These are phyloP conservation scores for Epinotia nisella DNA, from an alignment of 2,888 invertebrate genomes.

Conservation along the genomic window DNA sequence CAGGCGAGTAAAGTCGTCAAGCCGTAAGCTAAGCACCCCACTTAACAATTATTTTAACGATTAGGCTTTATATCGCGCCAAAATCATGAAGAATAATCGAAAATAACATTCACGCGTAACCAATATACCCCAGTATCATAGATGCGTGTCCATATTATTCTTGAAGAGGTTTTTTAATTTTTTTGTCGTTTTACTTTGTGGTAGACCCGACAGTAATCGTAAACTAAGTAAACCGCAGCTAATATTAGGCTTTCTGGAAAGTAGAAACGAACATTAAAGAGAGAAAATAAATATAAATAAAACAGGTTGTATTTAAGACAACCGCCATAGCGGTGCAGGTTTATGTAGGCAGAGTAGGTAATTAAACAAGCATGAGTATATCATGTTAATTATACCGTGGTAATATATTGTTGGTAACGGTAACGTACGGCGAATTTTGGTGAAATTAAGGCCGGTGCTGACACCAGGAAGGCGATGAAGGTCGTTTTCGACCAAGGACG, in stretches of 20 bases:
- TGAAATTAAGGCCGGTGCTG: too few species aligned
- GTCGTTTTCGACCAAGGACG: too few species aligned
- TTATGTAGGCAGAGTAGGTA: not conserved
- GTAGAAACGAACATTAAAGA: constrained; percentile 4
- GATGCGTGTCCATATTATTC: not conserved
- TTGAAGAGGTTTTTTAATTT: not conserved
- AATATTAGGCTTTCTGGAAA: constrained; percentile 16
- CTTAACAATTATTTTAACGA: too few species aligned
- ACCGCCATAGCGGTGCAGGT: too few species aligned
- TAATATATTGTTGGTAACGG: too few species aligned
- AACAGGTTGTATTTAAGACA: constrained; percentile 24
- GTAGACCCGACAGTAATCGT: not conserved
- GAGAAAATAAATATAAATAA: constrained; percentile 9
- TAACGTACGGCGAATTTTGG: too few species aligned
- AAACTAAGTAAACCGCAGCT: constrained; percentile 14
- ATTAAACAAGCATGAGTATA: not conserved
- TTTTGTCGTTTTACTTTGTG: constrained; percentile 1
- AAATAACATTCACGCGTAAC: not conserved
- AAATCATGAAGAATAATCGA: too few species aligned
- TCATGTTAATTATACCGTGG: too few species aligned
- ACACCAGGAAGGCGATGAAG: too few species aligned
- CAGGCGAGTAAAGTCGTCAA: too few species aligned
- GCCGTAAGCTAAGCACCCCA: too few species aligned
- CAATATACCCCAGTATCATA: not conserved
- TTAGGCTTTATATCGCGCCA: too few species aligned